Evolutionary conservation across 2,113 vertebrate species (phyloP), one percentile per base, ranked within the genome.

Genomic region (Pachycephala philippinensis): DNA sequence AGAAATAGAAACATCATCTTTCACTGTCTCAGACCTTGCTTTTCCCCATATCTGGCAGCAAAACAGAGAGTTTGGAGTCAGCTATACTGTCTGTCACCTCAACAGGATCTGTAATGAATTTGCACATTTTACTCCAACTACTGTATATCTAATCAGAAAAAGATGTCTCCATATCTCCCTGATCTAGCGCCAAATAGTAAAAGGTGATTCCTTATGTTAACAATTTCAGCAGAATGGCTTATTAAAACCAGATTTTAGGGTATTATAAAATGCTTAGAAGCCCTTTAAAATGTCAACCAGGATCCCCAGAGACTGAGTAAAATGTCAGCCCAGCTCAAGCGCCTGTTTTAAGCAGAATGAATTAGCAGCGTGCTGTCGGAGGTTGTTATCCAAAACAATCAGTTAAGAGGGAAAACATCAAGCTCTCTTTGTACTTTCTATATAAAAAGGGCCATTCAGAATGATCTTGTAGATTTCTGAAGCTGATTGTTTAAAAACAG

Each of bases 281-380:
- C 99, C 99, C 99, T 99, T 99, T 99, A 99, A 99, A 99, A 99
- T 99, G 99, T 99, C 99, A 99, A 98, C 98, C 97, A 98, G 97
- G 98, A 99, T 99, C 99, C 98, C 99, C 95, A 98, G 99, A 99
- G 99, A 99, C 98, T 95, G 98, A 97, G 95, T 98, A 98, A 99
- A 99, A 99, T 99, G 99, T 99, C 99, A 99, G 98, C 97, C 98
- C 97, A 98, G 98, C 98, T 98, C 97, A 98, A 98, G 98, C 97
- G 98, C 98, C 99, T 99, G 98, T 99, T 99, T 99, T 99, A 99
- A 98, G 99, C 98, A 98, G 99, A 99, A 99, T 98, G 98, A 99
- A 99, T 99, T 99, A 99, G 99, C 98, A 98, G 98, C 97, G 98
- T 98, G 98, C 98, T 98, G 98, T 98, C 97, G 87, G 97, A 98